phyloP scores from a whole-genome alignment of 2,113 vertebrate species.

The Macroglossus sobrinus region DNA sequence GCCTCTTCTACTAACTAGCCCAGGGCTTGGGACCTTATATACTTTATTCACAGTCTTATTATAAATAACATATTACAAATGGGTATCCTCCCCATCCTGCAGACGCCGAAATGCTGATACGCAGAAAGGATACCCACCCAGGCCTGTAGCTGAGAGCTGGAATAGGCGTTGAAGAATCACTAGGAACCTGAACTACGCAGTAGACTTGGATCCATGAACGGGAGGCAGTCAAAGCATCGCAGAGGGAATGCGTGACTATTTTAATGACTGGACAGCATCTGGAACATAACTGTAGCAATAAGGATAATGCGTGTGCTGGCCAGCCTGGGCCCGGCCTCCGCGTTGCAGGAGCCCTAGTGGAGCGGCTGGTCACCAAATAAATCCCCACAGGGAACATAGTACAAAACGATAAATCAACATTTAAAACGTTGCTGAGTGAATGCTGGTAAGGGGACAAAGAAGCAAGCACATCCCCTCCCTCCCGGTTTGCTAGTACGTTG shows the following conservation, averaged over 20 bases:
- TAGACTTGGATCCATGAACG: background rate
- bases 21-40: background rate
- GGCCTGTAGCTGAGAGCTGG: background rate
- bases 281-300: background rate
- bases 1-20: background rate
- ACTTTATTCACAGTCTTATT: background rate
- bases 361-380: background rate
- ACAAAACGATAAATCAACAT: background rate
- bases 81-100: background rate
- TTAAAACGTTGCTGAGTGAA: background rate
- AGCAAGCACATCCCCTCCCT: background rate
- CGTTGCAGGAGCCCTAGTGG: background rate
- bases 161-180: background rate
- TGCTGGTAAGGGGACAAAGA: background rate
- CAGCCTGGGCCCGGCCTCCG: background rate
- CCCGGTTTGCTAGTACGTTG: background rate
- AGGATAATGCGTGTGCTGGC: background rate
- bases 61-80: background rate
- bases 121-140: background rate
- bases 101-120: background rate
- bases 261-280: background rate
- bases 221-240: background rate
- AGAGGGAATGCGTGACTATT: background rate
- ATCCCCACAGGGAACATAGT: background rate
- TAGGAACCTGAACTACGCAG: background rate